These are phyloP conservation scores for Scaptomyza hsui DNA, from an alignment of 1,140 invertebrate genomes.

Conservation along the genomic window DNA sequence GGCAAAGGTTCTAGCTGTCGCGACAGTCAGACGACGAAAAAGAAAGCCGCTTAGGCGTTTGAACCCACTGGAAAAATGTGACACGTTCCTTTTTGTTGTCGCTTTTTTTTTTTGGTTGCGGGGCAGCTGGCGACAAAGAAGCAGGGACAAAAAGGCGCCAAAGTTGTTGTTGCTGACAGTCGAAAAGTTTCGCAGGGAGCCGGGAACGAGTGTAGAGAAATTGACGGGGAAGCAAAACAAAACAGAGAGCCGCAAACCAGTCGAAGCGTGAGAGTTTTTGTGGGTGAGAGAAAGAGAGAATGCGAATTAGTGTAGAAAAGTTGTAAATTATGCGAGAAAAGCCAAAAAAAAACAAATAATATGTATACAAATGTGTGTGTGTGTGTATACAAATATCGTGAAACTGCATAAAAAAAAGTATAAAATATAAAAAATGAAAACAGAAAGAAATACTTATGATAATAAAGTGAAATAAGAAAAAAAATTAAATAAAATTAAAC, in stretches of 20 bases:
- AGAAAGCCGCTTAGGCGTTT: slow-evolving; percentile 3
- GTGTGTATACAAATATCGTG: neutral
- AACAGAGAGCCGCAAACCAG: slow-evolving; percentile 25
- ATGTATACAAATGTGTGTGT: too few species aligned
- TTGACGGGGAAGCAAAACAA: slow-evolving; percentile 35
- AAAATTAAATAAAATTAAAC: too few species aligned
- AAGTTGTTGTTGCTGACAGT: slow-evolving; percentile 12
- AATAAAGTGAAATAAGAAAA: too few species aligned
- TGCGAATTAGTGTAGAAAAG: slow-evolving; percentile 38
- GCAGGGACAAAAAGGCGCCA: slow-evolving; percentile 74
- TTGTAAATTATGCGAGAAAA: slow-evolving; percentile 31
- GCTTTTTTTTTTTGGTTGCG: neutral
- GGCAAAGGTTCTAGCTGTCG: too few species aligned
- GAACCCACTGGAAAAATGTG: slow-evolving; percentile 15
- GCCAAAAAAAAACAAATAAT: slow-evolving; percentile 18
- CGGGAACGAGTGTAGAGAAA: slow-evolving; percentile 38
- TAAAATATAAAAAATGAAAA: neutral
- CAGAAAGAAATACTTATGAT: too few species aligned
- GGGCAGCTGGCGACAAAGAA: slow-evolving; percentile 31
- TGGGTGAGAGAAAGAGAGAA: slow-evolving; percentile 11
- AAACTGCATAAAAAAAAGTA: neutral
- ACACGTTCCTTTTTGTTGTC: slow-evolving; percentile 1
- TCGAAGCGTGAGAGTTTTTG: slow-evolving; percentile 9
- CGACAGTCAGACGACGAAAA: neutral
- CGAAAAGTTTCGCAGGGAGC: neutral